Percentiles rank a stretch among this genome's conserved stretches.
Conservation (phyloP, 1,140 invertebrate species). For the Tachypleus tridentatus region DNA sequence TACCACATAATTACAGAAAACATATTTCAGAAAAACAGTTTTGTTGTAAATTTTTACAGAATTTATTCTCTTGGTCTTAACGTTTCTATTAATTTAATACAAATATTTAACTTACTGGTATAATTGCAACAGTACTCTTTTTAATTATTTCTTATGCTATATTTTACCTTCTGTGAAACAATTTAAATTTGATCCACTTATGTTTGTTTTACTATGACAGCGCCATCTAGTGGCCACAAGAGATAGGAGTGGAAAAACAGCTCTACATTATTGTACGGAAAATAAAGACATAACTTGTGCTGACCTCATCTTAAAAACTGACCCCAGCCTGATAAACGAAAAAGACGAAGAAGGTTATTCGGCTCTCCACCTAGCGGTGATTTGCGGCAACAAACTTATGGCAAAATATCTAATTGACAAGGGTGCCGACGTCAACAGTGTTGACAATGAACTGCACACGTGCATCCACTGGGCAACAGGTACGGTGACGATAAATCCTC, state of each 20-base stretch:
- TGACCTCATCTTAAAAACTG: slow-evolving; percentile 49
- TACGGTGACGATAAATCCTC: not conserved
- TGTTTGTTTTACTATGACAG: not conserved
- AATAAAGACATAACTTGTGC: slow-evolving; percentile 44
- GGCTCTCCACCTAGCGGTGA: slow-evolving; percentile 80
- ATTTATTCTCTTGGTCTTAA: no score
- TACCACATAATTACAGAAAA: no score
- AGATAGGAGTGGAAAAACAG: slow-evolving; percentile 70
- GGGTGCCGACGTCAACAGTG: slow-evolving; percentile 9
- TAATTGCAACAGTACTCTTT: no score
- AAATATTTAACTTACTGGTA: no score
- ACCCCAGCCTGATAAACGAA: slow-evolving; percentile 61
- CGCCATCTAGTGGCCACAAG: slow-evolving; percentile 25
- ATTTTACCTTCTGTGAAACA: no score
- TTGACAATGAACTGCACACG: slow-evolving; percentile 85
- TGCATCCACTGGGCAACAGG: slow-evolving; percentile 92
- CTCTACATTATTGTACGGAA: slow-evolving; percentile 79
- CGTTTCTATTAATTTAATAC: no score
- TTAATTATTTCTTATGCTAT: no score
- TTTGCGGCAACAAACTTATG: slow-evolving; percentile 64
- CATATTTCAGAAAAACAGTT: no score
- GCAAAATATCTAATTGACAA: slow-evolving; percentile 50
- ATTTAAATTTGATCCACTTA: no score
- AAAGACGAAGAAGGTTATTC: slow-evolving; percentile 88
- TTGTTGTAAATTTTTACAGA: no score